These are phyloP conservation scores for Palythoa caribaeorum DNA, from an alignment of 92 coral and sea anemone species.

Conservation along the genomic window DNA sequence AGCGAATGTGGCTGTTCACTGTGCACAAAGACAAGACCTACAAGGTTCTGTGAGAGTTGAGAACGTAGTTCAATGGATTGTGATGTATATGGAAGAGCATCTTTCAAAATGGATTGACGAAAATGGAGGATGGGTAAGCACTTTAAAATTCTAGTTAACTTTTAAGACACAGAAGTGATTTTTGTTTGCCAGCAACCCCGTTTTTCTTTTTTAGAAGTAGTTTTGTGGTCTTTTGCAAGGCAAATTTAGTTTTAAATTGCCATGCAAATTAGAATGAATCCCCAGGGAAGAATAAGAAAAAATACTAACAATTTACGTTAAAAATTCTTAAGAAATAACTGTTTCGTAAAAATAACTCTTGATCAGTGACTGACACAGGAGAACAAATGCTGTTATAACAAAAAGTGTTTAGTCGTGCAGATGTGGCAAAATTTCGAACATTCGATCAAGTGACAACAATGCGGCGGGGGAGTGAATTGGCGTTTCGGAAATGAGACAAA, in stretches of 20 bases:
- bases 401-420: neutral
- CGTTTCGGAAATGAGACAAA: constrained; percentile 1
- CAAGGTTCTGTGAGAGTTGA: constrained; percentile 69
- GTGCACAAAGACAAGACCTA: constrained; percentile 90
- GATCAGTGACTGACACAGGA: neutral
- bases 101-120: constrained; percentile 87
- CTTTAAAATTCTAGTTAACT: neutral
- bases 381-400: neutral
- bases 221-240: neutral
- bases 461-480: neutral
- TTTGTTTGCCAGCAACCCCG: neutral
- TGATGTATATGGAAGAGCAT: constrained; percentile 83
- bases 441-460: neutral
- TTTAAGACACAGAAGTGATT: neutral
- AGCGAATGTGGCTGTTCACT: constrained; percentile 88
- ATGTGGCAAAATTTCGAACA: constrained; percentile 24
- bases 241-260: constrained; percentile 6
- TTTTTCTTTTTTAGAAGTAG: neutral
- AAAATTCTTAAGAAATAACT: constrained; percentile 12
- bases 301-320: neutral
- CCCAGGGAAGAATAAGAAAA: constrained; percentile 4
- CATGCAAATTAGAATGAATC: constrained; percentile 18
- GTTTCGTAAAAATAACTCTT: constrained; percentile 4
- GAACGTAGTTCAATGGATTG: constrained; percentile 91
- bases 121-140: constrained; percentile 98